These are phyloP conservation scores for Spicauda simplicius DNA, from an alignment of 2,888 invertebrate genomes.

Conservation along the genomic window DNA sequence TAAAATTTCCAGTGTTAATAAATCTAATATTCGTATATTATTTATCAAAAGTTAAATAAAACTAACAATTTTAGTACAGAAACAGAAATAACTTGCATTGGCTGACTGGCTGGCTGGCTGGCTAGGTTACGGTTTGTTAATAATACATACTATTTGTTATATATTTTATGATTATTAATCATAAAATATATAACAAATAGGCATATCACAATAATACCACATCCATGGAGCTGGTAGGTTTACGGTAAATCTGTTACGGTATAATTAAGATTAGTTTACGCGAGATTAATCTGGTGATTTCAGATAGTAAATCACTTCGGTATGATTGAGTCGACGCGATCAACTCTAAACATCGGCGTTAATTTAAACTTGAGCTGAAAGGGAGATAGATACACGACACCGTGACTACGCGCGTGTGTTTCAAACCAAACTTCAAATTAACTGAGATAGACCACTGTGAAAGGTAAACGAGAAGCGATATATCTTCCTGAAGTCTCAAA, in stretches of 20 bases:
- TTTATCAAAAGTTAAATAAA: too few relatives aligned
- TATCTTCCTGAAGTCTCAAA: neutral
- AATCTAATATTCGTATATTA: too few relatives aligned
- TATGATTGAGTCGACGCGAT: conserved; percentile 61
- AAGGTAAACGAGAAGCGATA: conserved; percentile 4
- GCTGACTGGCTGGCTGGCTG: too few relatives aligned
- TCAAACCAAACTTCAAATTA: conserved; percentile 14
- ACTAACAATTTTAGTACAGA: too few relatives aligned
- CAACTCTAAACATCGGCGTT: conserved; percentile 53
- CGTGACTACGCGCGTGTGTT: conserved; percentile 12
- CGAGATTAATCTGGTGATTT: conserved; percentile 69
- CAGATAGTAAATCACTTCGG: conserved; percentile 64
- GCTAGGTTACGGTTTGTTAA: too few relatives aligned
- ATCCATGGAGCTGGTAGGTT: conserved; percentile 4
- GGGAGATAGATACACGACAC: conserved; percentile 12
- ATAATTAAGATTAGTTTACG: conserved; percentile 59
- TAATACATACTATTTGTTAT: too few relatives aligned
- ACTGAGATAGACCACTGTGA: neutral
- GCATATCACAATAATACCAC: conserved; percentile 6
- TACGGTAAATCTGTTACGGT: conserved; percentile 29
- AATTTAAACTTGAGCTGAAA: conserved; percentile 42
- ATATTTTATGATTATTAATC: too few relatives aligned
- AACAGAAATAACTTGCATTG: too few relatives aligned
- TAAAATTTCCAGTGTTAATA: too few relatives aligned
- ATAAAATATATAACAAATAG: too few relatives aligned